Evolutionary conservation across 2,888 invertebrate genomes (phyloP).

Genomic region (Torymus tubicola): DNA sequence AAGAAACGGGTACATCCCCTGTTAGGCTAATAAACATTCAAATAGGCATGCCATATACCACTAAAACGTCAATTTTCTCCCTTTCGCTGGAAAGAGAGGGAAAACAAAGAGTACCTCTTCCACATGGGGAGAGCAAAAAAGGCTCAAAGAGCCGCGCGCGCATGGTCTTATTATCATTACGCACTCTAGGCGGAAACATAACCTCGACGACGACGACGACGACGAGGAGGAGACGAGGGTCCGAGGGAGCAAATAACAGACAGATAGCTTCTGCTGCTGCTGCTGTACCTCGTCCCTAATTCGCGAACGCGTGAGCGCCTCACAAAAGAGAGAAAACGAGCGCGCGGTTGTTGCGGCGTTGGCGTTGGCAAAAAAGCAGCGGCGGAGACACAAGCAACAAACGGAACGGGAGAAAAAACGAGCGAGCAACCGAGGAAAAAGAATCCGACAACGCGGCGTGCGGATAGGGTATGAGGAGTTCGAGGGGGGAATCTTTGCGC

Average conservation of each 20-base stretch:
- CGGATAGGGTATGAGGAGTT: too few species aligned
- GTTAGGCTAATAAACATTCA: slow-evolving; percentile 13
- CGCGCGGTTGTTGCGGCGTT: too few species aligned
- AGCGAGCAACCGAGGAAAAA: too few species aligned
- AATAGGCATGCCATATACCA: neutral
- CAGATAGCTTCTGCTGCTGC: neutral
- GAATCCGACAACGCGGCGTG: too few species aligned
- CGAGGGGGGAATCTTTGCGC: too few species aligned
- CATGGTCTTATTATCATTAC: neutral
- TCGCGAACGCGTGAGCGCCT: neutral
- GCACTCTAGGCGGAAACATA: slow-evolving; percentile 6
- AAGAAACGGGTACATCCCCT: too few species aligned
- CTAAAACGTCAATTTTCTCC: slow-evolving; percentile 21
- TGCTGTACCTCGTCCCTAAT: neutral
- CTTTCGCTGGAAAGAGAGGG: neutral
- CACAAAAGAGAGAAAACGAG: neutral
- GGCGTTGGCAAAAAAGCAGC: too few species aligned
- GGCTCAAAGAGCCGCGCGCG: neutral
- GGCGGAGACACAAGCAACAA: too few species aligned
- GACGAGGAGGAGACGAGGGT: neutral
- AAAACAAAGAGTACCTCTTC: slow-evolving; percentile 2
- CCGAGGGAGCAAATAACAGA: neutral
- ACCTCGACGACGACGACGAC: neutral
- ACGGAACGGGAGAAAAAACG: too few species aligned
- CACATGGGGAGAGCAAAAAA: neutral